Percentiles rank a stretch among this genome's conserved stretches.
These are phyloP conservation scores for Acrobasis repandana DNA, from an alignment of 2,888 invertebrate species.

Conservation along the genomic window DNA sequence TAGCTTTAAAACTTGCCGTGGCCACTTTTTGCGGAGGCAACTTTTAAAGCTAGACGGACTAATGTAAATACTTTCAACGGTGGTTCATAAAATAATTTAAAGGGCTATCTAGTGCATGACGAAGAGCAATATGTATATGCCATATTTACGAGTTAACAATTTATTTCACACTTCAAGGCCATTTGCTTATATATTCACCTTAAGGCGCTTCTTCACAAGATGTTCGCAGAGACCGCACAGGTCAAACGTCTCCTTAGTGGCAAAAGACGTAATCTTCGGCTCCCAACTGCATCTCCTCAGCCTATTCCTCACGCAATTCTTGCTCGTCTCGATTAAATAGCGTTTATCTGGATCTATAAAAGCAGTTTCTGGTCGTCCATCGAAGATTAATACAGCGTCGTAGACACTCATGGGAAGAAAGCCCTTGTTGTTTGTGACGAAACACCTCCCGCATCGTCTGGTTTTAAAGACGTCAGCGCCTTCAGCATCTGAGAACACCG, in stretches of 20 bases:
- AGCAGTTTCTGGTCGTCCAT: slow-evolving; percentile 36
- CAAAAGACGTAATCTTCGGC: slow-evolving; percentile 49
- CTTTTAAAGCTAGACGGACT: no score
- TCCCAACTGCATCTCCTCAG: slow-evolving; percentile 44
- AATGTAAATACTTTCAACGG: no score
- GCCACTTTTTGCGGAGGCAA: no score
- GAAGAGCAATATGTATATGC: no score
- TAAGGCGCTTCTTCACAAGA: slow-evolving; percentile 33
- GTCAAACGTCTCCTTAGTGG: slow-evolving; percentile 36
- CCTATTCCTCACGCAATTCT: slow-evolving; percentile 47
- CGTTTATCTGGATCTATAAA: slow-evolving; percentile 49
- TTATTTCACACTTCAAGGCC: no score
- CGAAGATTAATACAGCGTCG: slow-evolving; percentile 53
- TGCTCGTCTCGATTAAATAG: slow-evolving; percentile 46
- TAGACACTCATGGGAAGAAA: slow-evolving; percentile 57
- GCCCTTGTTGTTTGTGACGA: slow-evolving; percentile 60
- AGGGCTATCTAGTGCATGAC: no score
- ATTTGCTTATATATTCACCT: no score
- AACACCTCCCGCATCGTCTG: slow-evolving; percentile 52
- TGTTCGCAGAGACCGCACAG: slow-evolving; percentile 45
- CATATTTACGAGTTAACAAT: no score
- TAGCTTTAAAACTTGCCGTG: no score
- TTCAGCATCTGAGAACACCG: slow-evolving; percentile 48
- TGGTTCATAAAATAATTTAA: no score
- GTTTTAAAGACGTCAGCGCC: slow-evolving; percentile 51